Conservation (phyloP, 2,888 invertebrate species). For the Philonicus albiceps region DNA sequence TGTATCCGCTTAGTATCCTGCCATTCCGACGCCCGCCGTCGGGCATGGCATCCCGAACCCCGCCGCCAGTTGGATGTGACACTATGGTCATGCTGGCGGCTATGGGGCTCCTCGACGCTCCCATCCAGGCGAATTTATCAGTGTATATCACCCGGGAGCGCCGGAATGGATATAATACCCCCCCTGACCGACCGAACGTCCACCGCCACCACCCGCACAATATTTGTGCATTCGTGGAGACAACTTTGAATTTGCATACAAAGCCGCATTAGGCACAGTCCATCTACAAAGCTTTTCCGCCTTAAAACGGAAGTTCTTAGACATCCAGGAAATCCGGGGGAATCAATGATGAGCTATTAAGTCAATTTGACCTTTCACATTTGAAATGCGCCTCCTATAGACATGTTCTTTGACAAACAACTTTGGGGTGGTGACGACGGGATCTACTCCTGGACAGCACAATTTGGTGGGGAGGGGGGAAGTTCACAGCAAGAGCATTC, state of each 20-base stretch:
- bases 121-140: conserved; percentile 4
- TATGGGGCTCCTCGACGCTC: conserved; percentile 6
- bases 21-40: neutral
- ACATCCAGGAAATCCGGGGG: conserved; percentile 62
- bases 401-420: conserved; percentile 38
- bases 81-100: neutral
- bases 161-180: neutral
- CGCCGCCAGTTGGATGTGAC: conserved; percentile 7
- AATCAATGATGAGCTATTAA: conserved; percentile 64
- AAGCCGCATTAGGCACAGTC: conserved; percentile 50
- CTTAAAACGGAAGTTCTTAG: conserved; percentile 61
- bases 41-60: neutral
- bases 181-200: too few species aligned
- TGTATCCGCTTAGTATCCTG: conserved; percentile 30
- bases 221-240: conserved; percentile 11
- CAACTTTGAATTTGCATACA: conserved; percentile 50
- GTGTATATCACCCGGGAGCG: neutral
- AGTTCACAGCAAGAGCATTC: neutral
- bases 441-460: neutral
- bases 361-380: conserved; percentile 51
- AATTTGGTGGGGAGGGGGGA: too few species aligned
- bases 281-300: conserved; percentile 58
- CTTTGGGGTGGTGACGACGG: neutral
- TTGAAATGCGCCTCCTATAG: conserved; percentile 35
- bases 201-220: neutral